Evolutionary conservation across 2,797 vertebrate genomes (phyloP), one percentile per base, ranked within the genome.

Genomic region (Acestrorhynchus altus): DNA sequence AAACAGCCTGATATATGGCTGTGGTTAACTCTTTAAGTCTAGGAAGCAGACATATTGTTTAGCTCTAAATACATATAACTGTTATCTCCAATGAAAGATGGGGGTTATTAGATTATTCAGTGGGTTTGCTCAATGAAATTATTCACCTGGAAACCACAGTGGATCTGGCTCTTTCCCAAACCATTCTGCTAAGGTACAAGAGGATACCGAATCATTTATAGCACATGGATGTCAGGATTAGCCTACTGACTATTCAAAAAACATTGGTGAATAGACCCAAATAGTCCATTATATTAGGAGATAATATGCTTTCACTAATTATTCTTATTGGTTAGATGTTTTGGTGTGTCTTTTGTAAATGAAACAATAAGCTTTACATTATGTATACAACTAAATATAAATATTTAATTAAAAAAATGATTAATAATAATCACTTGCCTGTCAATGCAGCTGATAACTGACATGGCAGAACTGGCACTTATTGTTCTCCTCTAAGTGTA

Each of bases 21-120:
- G 71, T 64, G 87, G 86, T 90, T 90, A 91, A 92, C 90, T 90
- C 87, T 80, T 83, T 82, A 81, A 83, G 86, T 79, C 87, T 79
- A 71, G 51, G 66, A 79, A 89, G 84, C 81, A 78, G 83, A 84
- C 69, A 82, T 54, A 56, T 2, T 66, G 78, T 57, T 78, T 77
- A 77, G 77, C 78, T 81, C 77, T 89, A 86, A 90, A 91, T 87
- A 78, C 26, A 67, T 83, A 85, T 87, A 86, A 85, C 88, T 88
- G 82, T 84, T 86, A 88, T 91, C 84, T 79, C 83, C 87, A 74
- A 65, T 86, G 81, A 86, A 83, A 82, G 77, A 51, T 76, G 46
- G 77, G 81, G 81, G 85, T 87, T 84, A 87, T 91, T 87, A 89
- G 79, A 73, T 77, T 64, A 70, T 81, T 87, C 84, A 88, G 86